Evolutionary conservation across 2,888 invertebrate genomes (phyloP).

Genomic region (Eupelmus urozonus): DNA sequence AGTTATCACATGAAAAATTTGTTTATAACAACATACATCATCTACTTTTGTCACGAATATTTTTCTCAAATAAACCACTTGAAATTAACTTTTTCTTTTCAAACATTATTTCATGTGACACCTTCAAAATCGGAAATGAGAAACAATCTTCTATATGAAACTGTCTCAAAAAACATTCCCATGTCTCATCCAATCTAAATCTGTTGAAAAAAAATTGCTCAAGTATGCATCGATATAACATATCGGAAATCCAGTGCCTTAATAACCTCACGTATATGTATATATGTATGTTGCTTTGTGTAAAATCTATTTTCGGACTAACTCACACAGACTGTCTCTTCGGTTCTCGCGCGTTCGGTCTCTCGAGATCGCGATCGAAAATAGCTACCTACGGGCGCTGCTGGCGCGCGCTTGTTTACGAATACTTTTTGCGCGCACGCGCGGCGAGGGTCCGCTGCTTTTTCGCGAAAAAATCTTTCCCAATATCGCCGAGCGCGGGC

Average conservation of each 20-base stretch:
- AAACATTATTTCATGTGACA: not conserved
- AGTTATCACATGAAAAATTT: constrained; percentile 9
- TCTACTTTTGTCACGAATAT: too few species aligned
- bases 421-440: constrained; percentile 39
- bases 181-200: not conserved
- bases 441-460: not conserved
- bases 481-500: not conserved
- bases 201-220: too few species aligned
- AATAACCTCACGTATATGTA: constrained; percentile 21
- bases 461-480: constrained; percentile 11
- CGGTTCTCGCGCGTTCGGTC: not conserved
- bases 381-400: constrained; percentile 33
- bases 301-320: constrained; percentile 56
- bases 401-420: constrained; percentile 20
- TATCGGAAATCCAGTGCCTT: constrained; percentile 14
- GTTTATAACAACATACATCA: too few species aligned
- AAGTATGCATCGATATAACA: constrained; percentile 2
- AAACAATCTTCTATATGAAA: constrained; percentile 25
- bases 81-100: too few species aligned
- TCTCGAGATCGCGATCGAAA: constrained; percentile 34
- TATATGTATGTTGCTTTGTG: constrained; percentile 56
- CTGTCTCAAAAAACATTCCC: constrained; percentile 21
- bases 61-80: too few species aligned
- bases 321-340: constrained; percentile 43
- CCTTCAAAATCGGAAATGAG: not conserved